Percentiles rank a stretch among this genome's conserved stretches.
Conservation (phyloP, 2,797 vertebrate genomes). For the Paramormyrops hopkinsi region DNA sequence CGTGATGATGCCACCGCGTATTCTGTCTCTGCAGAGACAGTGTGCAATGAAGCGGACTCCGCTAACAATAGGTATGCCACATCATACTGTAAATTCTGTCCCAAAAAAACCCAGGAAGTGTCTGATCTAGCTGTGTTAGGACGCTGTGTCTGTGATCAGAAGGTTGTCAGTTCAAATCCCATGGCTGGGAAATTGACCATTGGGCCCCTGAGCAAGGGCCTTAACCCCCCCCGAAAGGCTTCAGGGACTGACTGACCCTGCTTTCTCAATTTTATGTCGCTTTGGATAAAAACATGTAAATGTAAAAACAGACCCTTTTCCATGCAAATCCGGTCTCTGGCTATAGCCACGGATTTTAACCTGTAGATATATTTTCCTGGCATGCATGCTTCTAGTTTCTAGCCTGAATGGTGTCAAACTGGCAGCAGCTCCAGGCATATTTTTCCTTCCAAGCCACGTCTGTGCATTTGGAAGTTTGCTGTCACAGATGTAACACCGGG, state of each 20-base stretch:
- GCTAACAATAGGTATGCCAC: slow-evolving; percentile 66
- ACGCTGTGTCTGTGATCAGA: not conserved
- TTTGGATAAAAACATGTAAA: not conserved
- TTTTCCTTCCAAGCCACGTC: not conserved
- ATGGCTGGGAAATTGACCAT: not conserved
- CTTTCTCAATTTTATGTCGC: not conserved
- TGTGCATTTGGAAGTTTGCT: not conserved
- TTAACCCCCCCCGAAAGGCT: not conserved
- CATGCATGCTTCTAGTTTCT: not conserved
- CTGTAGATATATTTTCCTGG: not conserved
- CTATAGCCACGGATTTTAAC: not conserved
- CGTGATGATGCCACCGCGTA: slow-evolving; percentile 83
- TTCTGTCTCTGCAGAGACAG: slow-evolving; percentile 72
- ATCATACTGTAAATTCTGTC: not conserved
- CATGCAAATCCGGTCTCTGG: not conserved
- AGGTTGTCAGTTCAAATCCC: not conserved
- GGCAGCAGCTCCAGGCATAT: not conserved
- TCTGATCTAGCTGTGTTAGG: not conserved
- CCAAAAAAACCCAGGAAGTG: not conserved
- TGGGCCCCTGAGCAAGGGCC: not conserved
- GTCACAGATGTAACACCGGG: not conserved
- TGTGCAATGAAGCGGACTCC: slow-evolving; percentile 54
- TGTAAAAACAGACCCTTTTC: not conserved
- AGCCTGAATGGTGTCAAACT: not conserved
- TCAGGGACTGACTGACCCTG: not conserved